These are phyloP conservation scores for Anniella stebbinsi DNA, from an alignment of 2,797 vertebrate species.

Conservation along the genomic window DNA sequence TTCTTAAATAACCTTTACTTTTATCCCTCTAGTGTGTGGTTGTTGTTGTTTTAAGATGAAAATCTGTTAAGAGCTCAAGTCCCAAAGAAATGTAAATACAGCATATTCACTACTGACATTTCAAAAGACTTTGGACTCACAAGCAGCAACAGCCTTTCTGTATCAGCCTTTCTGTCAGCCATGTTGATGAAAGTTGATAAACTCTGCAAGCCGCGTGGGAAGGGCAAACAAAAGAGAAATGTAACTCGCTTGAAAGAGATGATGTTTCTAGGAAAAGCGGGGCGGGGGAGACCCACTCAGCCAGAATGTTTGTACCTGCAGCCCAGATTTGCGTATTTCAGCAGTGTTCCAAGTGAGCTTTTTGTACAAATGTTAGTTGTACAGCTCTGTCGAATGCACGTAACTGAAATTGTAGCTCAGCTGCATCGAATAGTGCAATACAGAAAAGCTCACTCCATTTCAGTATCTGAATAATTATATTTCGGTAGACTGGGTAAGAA, in stretches of 20 bases:
- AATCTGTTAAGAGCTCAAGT: constrained; percentile 74
- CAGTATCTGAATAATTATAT: neutral
- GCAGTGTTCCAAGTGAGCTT: neutral
- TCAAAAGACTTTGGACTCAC: constrained; percentile 77
- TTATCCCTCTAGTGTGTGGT: constrained; percentile 68
- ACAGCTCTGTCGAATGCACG: neutral
- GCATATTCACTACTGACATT: constrained; percentile 78
- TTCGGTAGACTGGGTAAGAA: neutral
- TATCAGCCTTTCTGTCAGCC: constrained; percentile 79
- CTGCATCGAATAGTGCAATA: neutral
- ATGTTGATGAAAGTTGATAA: constrained; percentile 80
- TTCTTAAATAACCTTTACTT: constrained; percentile 78
- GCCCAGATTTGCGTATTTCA: constrained; percentile 24
- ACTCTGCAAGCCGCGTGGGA: constrained; percentile 68
- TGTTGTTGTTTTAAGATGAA: constrained; percentile 57
- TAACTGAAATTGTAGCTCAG: neutral
- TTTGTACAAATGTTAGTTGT: constrained; percentile 7
- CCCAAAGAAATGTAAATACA: constrained; percentile 82
- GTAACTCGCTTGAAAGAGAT: constrained; percentile 69
- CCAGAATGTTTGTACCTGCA: constrained; percentile 3
- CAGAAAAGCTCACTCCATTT: neutral
- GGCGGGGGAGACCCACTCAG: neutral
- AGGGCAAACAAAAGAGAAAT: constrained; percentile 68
- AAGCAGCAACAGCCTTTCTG: constrained; percentile 68
- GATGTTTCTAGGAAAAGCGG: constrained; percentile 53